Evolutionary conservation across 2,113 vertebrate species (phyloP), one percentile per base, ranked within the genome.

Genomic region (Lampris megalopsis): DNA sequence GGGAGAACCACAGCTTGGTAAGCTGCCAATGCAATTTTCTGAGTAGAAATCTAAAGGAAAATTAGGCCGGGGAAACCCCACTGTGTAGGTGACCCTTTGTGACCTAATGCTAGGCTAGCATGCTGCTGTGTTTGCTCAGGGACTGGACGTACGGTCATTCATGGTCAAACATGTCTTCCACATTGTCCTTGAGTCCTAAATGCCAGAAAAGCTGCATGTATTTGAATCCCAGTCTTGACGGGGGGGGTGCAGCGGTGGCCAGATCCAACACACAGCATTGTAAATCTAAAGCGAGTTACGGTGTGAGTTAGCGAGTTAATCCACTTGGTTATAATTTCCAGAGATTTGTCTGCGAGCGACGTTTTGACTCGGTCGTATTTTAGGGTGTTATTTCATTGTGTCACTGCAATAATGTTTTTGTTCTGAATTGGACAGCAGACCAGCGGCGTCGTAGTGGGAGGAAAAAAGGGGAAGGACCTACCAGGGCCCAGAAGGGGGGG

Each of bases 1-100:
- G 53, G 10, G 7, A 37, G 71, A 81, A 84, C 84, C 79, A 75
- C 79, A 89, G 72, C 54, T 38, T 68, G 63, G 56, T 72, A 11
- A 45, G 53, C 72, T 79, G 72, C 83, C 79, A 85, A 84, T 80
- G 60, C 66, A 9, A 65, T 82, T 79, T 86, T 79, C 64, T 73
- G 72, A 75, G 54, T n/a, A 71, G 63, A 73, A 68, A 79, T 71
- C 58, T 54, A 72, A 68, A 75, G 69, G 70, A 68, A 74, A 60
- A 79, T 77, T 74, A 70, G 37, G 67, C 10, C 5, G 35, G 56
- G 74, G 61, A 43, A 71, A 61, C 48, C 47, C 68, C 45, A 10
- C 59, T 75, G 75, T 77, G 76, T 68, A 40, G 76, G n/a, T 57
- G 61, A 58, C 5, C 54, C 54, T 56, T 37, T 73, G 65, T 38